Base-by-base conservation (phyloP, 1,140 invertebrate genomes). In the Meteorus sp. region DNA sequence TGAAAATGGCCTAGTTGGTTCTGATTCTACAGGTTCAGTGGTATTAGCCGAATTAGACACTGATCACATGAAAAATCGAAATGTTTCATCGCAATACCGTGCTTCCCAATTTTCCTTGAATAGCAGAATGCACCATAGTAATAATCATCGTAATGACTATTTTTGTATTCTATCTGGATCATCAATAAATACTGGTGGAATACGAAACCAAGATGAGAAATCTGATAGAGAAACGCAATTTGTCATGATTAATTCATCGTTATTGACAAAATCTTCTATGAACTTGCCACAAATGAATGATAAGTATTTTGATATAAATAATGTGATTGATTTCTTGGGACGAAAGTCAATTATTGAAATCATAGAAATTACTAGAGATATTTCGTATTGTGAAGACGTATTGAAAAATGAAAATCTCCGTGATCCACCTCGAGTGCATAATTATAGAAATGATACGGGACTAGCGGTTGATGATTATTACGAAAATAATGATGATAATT, bases 81-180 rank as follows among this genome's bases (percentile, higher is more conserved):
- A 65, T 50, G 41, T 60, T 20, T 39, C 62, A 20, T 47, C 62
- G 0, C 63, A 67, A 25, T 70, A 64, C 15, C 69, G 67, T 67
- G 67, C 69, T 31, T 71, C 65, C 44, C 69, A 64, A 9, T 9
- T 71, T 0, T 7, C 63, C 1, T 23, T 64, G 1, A 43, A 65
- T 39, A 58, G 63, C n/a, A 25, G 9, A 31, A 56, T 60, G 29
- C 51, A 66, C 19, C 64, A 70, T 9, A 68, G 64, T 22, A 43
- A 53, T 25, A 23, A 56, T 35, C 51, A 55, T 15, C 11, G 48
- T 11, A 31, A 52, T 6, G 27, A n/a, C 11, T 6, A 15, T 7
- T 8, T 43, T 15, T 13, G 37, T 53, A 8, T 56, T 54, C n/a
- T 48, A 11, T 0, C 45, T 1, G 23, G 11, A 27, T 53, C 51